Conservation (phyloP, 2,797 vertebrate species). For the Neosilurus mollespiculum region DNA sequence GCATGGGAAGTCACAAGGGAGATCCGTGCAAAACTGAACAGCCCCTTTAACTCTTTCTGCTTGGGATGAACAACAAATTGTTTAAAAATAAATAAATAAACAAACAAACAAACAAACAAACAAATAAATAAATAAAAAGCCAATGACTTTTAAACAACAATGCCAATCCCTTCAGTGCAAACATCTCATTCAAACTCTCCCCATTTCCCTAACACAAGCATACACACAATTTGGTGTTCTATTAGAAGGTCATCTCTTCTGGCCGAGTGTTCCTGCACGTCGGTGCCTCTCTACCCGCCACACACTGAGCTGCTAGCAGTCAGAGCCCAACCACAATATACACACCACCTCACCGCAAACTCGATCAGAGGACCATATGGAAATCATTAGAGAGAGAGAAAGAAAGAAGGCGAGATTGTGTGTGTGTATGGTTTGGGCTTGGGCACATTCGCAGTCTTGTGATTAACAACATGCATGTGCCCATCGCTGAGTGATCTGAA, state of each 20-base stretch:
- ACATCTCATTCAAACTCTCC: constrained; percentile 8
- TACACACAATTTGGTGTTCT: constrained; percentile 38
- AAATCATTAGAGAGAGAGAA: constrained; percentile 59
- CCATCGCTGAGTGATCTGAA: constrained; percentile 4
- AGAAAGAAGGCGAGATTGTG: neutral
- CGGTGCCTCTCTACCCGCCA: constrained; percentile 25
- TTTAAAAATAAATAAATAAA: no score
- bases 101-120: constrained; percentile 28
- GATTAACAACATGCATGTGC: constrained; percentile 11
- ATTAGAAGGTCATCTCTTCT: constrained; percentile 37
- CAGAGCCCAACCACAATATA: constrained; percentile 47
- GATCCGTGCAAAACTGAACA: neutral
- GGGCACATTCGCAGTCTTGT: neutral
- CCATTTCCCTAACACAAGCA: constrained; percentile 6
- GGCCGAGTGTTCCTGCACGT: constrained; percentile 39
- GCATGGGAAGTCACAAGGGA: neutral
- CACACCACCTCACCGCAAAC: constrained; percentile 49
- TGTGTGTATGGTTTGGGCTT: constrained; percentile 4
- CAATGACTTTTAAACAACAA: constrained; percentile 25
- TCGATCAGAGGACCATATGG: constrained; percentile 72
- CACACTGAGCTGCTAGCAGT: constrained; percentile 13
- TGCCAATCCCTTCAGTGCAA: constrained; percentile 1
- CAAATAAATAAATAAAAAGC: constrained; percentile 8
- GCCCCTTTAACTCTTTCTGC: neutral
- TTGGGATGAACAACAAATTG: neutral